Percentiles rank a stretch among this genome's conserved stretches.
Conservation (phyloP, 1,140 invertebrate genomes). For the Solenopsis fugax region DNA sequence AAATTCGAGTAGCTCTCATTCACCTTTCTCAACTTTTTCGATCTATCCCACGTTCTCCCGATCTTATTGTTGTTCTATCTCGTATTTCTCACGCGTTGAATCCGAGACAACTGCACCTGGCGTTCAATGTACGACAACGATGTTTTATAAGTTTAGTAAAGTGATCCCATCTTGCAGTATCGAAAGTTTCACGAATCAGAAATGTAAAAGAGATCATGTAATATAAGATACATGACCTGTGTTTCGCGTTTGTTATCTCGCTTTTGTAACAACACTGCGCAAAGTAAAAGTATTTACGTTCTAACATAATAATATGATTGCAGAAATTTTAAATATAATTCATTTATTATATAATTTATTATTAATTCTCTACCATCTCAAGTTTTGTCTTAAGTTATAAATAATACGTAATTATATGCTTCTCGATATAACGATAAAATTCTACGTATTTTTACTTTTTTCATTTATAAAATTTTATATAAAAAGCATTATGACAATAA, state of each 20-base stretch:
- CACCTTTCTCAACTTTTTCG: slow-evolving; percentile 26
- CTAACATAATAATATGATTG: background rate
- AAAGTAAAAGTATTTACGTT: background rate
- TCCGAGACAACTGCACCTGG: background rate
- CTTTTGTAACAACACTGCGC: background rate
- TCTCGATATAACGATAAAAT: background rate
- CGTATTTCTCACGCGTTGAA: slow-evolving; percentile 26
- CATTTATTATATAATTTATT: background rate
- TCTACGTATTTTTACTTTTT: background rate
- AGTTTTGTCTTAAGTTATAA: background rate
- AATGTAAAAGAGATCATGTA: background rate
- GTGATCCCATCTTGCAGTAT: slow-evolving; percentile 18
- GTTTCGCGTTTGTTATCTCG: background rate
- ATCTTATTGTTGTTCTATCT: slow-evolving; percentile 24
- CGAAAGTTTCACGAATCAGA: background rate
- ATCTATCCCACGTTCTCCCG: background rate
- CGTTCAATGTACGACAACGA: slow-evolving; percentile 4
- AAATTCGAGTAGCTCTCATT: slow-evolving; percentile 53
- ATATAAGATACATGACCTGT: background rate
- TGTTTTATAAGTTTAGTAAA: slow-evolving; percentile 32
- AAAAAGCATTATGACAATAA: background rate
- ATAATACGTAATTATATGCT: background rate
- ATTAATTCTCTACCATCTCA: background rate
- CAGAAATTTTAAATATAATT: background rate
- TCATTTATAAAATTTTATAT: background rate